These are phyloP conservation scores for Psettodes erumei DNA, from an alignment of 2,113 vertebrate species.

Conservation along the genomic window DNA sequence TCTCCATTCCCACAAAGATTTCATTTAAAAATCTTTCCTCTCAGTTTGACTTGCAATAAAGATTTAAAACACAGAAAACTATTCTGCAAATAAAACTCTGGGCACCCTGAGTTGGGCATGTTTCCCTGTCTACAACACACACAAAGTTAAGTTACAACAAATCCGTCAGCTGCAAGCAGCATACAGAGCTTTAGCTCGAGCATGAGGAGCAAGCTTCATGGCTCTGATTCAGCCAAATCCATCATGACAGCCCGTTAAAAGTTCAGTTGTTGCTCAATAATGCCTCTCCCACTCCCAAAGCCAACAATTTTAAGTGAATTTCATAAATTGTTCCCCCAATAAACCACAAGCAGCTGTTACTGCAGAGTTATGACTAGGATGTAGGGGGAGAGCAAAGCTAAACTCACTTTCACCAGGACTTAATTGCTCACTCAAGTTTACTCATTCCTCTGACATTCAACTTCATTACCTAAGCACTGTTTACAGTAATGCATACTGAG, in stretches of 20 bases:
- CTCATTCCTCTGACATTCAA: constrained; percentile 18
- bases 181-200: not conserved
- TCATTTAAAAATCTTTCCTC: not conserved
- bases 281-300: constrained; percentile 30
- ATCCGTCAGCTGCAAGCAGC: not conserved
- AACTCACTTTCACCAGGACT: constrained; percentile 26
- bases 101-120: not conserved
- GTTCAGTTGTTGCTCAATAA: constrained; percentile 58
- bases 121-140: constrained; percentile 19
- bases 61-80: constrained; percentile 12
- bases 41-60: too few relatives aligned
- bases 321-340: constrained; percentile 59
- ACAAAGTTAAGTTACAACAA: constrained; percentile 3
- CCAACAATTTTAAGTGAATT: constrained; percentile 52
- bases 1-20: not conserved
- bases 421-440: constrained; percentile 15
- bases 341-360: constrained; percentile 61
- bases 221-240: constrained; percentile 27
- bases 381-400: not conserved
- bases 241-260: constrained; percentile 40
- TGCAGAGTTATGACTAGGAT: constrained; percentile 40
- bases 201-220: constrained; percentile 11
- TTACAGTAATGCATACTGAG: not conserved
- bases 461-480: constrained; percentile 5
- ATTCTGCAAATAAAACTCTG: constrained; percentile 1